These are phyloP conservation scores for Nomada flava DNA, from an alignment of 2,888 invertebrate species.

Conservation along the genomic window DNA sequence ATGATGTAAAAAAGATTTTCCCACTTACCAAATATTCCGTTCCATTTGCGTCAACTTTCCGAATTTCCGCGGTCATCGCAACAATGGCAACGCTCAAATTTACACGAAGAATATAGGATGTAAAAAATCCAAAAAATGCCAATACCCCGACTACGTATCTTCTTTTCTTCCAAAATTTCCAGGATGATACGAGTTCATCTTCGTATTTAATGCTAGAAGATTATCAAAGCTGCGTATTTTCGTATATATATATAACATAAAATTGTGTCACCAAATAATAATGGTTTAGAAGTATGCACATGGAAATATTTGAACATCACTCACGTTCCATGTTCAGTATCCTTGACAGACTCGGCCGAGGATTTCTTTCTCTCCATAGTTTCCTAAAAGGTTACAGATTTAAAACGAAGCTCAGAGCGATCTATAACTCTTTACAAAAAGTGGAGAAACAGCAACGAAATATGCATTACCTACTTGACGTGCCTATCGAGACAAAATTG, in stretches of 20 bases:
- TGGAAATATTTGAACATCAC: conserved; percentile 19
- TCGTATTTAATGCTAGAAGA: conserved; percentile 66
- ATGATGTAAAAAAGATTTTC: not conserved
- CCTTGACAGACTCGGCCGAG: conserved; percentile 54
- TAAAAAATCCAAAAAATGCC: conserved; percentile 94
- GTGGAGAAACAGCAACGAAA: not conserved
- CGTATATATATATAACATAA: not conserved
- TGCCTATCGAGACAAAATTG: not conserved
- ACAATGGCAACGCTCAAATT: conserved; percentile 97
- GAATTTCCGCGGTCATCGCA: conserved; percentile 93
- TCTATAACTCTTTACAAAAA: not conserved
- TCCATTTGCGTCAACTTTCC: conserved; percentile 87
- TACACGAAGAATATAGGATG: conserved; percentile 92
- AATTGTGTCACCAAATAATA: not conserved
- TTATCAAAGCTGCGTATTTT: not conserved
- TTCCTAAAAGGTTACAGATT: conserved; percentile 50
- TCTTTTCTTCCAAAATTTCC: conserved; percentile 91
- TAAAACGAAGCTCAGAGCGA: conserved; percentile 9
- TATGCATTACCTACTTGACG: not conserved
- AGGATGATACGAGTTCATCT: conserved; percentile 83
- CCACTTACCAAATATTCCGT: conserved; percentile 86
- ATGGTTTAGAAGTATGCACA: not conserved
- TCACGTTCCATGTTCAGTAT: conserved; percentile 69
- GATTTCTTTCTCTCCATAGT: conserved; percentile 71
- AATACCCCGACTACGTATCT: conserved; percentile 91